Evolutionary conservation across 2,113 vertebrate species (phyloP).

Genomic region (Panurus biarmicus): DNA sequence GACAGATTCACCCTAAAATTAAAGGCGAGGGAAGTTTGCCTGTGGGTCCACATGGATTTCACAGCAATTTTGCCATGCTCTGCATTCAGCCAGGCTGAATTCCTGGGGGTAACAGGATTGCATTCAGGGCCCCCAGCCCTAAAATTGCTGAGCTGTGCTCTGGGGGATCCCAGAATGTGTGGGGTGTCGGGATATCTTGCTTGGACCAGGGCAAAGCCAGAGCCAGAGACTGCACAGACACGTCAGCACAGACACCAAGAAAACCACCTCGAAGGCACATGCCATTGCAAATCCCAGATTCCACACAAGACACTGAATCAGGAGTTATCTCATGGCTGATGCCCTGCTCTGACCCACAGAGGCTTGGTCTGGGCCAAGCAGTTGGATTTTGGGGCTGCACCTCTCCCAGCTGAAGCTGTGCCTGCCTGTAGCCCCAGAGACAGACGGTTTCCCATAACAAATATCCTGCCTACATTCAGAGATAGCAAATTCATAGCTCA

Average conservation of each 20-base stretch:
- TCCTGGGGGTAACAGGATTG: background rate
- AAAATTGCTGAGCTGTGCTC: background rate
- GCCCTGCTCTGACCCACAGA: background rate
- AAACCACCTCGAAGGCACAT: rapidly evolving
- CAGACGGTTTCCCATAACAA: background rate
- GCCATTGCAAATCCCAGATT: background rate
- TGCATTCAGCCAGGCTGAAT: background rate
- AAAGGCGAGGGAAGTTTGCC: background rate
- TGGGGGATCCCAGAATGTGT: background rate
- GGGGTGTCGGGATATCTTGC: rapidly evolving
- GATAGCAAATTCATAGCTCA: background rate
- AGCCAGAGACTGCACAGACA: background rate
- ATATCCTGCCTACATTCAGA: background rate
- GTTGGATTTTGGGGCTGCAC: background rate
- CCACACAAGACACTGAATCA: background rate
- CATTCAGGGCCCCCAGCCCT: background rate
- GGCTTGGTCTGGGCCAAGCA: background rate
- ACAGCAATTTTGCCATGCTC: background rate
- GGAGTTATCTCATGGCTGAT: background rate
- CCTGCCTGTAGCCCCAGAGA: background rate
- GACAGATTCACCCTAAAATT: background rate
- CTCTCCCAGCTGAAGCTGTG: background rate
- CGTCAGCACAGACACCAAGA: no score
- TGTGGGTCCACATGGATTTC: background rate
- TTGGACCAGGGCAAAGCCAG: rapidly evolving